Conservation (phyloP, 2,888 invertebrate genomes). For the Andrena minutula region DNA sequence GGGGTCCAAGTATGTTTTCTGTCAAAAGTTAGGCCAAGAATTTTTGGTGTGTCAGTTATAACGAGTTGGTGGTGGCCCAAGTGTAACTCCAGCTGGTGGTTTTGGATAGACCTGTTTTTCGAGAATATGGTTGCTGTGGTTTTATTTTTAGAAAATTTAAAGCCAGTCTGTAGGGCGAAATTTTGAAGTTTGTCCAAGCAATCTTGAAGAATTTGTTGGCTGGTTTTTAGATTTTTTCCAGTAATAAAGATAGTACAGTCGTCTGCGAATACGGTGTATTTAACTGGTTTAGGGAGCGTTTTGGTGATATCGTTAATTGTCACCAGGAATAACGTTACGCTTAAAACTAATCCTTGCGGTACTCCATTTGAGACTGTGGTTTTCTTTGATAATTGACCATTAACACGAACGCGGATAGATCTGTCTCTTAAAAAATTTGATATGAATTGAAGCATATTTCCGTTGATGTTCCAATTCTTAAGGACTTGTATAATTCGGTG, state of each 20-base stretch:
- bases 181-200: neutral
- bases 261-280: neutral
- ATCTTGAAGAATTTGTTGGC: neutral
- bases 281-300: neutral
- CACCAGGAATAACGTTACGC: neutral
- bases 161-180: neutral
- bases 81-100: neutral
- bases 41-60: neutral
- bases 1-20: neutral
- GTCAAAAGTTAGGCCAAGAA: neutral
- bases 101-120: neutral
- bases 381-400: too few species aligned
- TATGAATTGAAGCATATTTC: too few species aligned
- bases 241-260: neutral
- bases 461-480: too few species aligned
- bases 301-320: neutral
- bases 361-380: too few species aligned
- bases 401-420: too few species aligned
- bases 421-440: too few species aligned
- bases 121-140: neutral
- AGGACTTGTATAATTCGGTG: too few species aligned
- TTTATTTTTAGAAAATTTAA: neutral
- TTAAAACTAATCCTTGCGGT: neutral
- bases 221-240: neutral
- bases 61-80: neutral